Conservation (phyloP, 1,140 invertebrate species). For the Dendrolimus kikuchii region DNA sequence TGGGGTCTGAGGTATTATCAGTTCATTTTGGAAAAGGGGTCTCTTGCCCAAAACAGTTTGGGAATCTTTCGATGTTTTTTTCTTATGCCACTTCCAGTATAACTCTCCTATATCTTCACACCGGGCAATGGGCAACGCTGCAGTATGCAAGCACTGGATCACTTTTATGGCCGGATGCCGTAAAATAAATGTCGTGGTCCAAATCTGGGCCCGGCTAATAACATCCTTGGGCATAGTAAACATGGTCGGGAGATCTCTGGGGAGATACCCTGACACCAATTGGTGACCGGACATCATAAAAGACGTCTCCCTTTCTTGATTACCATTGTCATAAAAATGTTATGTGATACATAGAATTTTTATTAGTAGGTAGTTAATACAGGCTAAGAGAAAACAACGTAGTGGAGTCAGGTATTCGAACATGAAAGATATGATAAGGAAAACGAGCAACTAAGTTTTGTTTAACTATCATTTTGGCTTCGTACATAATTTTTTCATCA, state of each 20-base stretch:
- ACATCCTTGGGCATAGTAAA: slow-evolving; percentile 41
- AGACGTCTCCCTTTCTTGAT: not conserved
- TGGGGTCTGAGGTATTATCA: too few relatives aligned
- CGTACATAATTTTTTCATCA: too few relatives aligned
- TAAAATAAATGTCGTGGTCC: slow-evolving; percentile 70
- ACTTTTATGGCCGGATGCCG: slow-evolving; percentile 70
- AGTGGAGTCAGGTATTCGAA: too few relatives aligned
- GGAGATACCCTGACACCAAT: not conserved
- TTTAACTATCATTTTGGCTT: too few relatives aligned
- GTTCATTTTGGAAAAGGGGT: too few relatives aligned
- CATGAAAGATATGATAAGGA: too few relatives aligned
- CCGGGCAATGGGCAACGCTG: slow-evolving; percentile 38
- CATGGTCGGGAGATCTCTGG: slow-evolving; percentile 14
- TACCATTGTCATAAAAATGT: too few relatives aligned
- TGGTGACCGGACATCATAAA: not conserved
- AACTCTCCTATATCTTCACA: not conserved
- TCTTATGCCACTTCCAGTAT: not conserved
- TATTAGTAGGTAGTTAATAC: too few relatives aligned
- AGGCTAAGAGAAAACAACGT: too few relatives aligned
- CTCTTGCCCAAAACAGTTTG: not conserved
- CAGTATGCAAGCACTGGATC: slow-evolving; percentile 68
- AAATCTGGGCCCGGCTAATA: slow-evolving; percentile 56
- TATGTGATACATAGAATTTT: too few relatives aligned
- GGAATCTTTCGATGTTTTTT: not conserved
- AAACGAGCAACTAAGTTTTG: too few relatives aligned